Evolutionary conservation across 2,888 invertebrate genomes (phyloP).

Genomic region (Bhutanitis thaidina): DNA sequence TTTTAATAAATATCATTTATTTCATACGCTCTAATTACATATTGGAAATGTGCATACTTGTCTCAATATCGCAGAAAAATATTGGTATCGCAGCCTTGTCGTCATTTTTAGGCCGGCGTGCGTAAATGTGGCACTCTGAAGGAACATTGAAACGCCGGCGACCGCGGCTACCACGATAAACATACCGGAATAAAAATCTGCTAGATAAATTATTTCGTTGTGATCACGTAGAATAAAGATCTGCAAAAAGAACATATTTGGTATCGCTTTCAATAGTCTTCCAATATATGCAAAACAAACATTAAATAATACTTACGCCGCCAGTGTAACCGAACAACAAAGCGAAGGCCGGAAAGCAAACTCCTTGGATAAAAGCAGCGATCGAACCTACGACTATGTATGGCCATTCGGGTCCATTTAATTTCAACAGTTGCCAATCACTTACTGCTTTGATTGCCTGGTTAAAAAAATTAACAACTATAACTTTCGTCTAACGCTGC

Average conservation of each 20-base stretch:
- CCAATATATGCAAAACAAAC: neutral
- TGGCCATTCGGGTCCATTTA: slow-evolving; percentile 83
- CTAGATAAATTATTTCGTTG: slow-evolving; percentile 74
- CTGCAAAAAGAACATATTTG: slow-evolving; percentile 43
- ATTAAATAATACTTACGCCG: slow-evolving; percentile 57
- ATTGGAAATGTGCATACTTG: too few species aligned
- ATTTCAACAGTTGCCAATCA: slow-evolving; percentile 75
- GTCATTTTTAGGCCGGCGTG: slow-evolving; percentile 89
- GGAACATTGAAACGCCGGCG: slow-evolving; percentile 83
- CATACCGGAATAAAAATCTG: slow-evolving; percentile 82
- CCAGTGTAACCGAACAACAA: slow-evolving; percentile 85
- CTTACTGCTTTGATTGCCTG: slow-evolving; percentile 56
- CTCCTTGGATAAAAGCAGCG: slow-evolving; percentile 82
- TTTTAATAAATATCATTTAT: too few species aligned
- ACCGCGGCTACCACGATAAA: slow-evolving; percentile 84
- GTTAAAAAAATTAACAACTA: slow-evolving; percentile 16
- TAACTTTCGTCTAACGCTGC: too few species aligned
- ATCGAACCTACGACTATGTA: slow-evolving; percentile 80
- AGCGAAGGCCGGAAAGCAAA: slow-evolving; percentile 83
- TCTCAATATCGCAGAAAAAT: slow-evolving; percentile 76
- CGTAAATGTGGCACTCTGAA: slow-evolving; percentile 86
- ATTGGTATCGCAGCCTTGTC: slow-evolving; percentile 76
- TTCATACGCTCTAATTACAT: too few species aligned
- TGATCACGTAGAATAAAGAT: slow-evolving; percentile 81
- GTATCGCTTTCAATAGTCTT: neutral